Base-by-base conservation (phyloP, 2,888 invertebrate genomes). In the Amphimallon solstitiale region DNA sequence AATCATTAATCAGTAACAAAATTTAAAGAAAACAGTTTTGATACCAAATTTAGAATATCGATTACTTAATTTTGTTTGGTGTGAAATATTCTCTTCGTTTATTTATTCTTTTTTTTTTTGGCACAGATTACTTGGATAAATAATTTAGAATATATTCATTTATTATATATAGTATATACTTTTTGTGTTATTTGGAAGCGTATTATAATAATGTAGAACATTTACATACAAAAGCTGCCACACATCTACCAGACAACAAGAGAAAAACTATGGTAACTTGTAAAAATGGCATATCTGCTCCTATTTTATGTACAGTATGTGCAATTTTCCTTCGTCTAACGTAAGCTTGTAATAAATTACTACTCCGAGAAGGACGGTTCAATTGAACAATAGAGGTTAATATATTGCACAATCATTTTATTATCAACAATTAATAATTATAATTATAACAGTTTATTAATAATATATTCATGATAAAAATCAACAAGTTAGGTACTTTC, bases 81-180 rank as follows among this genome's bases (percentile, higher is more conserved):
- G 54, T 54, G 40, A 38, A 38, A 17, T 19, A 40, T 38, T 15
- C 29, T 52, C 6, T 17, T 52, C 15, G 17, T 52, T 56, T n/a
- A 43, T 34, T 48, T 29, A 12, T n/a, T 21, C 40, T 54, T 43
- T 6, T 15, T 21, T 23, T 46, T 15, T 64, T 64, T 64, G 64
- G 64, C 64, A 64, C 64, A 64, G 38, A 14, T 51, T 21, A 12
- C 43, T 45, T 15, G 38, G 12, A 37, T 63, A 64, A 64, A 64
- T 56, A 64, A 64, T 64, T 64, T 64, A 64, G 64, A 56, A 64
- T 64, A 64, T 64, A 64, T 52, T 14, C 14, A 56, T 29, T 63
- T 46, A 10, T 54, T 45, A 23, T 40, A 38, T 12, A 23, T 40
- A 21, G 23, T 23, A 51, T 29, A 15, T 35, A 29, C 17, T 14